phyloP scores from a whole-genome alignment of 35 echinoderm and acorn worm species.

The Anneissia japonica region DNA sequence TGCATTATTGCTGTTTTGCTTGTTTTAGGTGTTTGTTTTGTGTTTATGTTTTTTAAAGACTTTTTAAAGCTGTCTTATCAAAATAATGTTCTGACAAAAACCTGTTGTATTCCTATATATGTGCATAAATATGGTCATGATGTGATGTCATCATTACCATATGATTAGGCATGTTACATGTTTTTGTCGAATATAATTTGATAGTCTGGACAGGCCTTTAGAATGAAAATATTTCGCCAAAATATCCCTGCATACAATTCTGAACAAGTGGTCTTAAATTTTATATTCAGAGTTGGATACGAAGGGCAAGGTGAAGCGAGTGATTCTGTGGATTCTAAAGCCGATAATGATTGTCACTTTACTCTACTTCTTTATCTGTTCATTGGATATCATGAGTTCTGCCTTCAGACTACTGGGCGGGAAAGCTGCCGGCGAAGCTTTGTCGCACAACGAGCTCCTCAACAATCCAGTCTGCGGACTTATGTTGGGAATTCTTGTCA shows the following conservation, averaged over 20 bases:
- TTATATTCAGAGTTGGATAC: slow-evolving; percentile 43
- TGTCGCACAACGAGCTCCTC: slow-evolving; percentile 60
- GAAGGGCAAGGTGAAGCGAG: slow-evolving; percentile 51
- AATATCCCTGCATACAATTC: too few relatives aligned
- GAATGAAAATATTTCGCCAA: too few relatives aligned
- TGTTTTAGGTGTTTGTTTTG: too few relatives aligned
- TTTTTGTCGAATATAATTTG: neutral
- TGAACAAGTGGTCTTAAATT: too few relatives aligned
- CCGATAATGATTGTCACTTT: slow-evolving; percentile 46
- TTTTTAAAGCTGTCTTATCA: too few relatives aligned
- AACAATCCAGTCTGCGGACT: slow-evolving; percentile 91
- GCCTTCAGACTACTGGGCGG: slow-evolving; percentile 91
- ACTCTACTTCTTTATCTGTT: slow-evolving; percentile 96
- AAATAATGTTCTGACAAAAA: too few relatives aligned
- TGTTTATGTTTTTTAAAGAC: too few relatives aligned
- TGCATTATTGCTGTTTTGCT: too few relatives aligned
- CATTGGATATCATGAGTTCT: slow-evolving; percentile 80
- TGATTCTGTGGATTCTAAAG: slow-evolving; percentile 53
- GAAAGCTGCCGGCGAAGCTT: slow-evolving; percentile 63
- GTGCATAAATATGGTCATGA: too few relatives aligned
- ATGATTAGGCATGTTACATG: too few relatives aligned
- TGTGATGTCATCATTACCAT: too few relatives aligned
- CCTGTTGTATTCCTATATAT: too few relatives aligned
- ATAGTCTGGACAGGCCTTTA: neutral
- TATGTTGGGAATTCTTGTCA: slow-evolving; percentile 90